These are phyloP conservation scores for Manacus vitellinus DNA, from an alignment of 2,113 vertebrate genomes.

Conservation along the genomic window DNA sequence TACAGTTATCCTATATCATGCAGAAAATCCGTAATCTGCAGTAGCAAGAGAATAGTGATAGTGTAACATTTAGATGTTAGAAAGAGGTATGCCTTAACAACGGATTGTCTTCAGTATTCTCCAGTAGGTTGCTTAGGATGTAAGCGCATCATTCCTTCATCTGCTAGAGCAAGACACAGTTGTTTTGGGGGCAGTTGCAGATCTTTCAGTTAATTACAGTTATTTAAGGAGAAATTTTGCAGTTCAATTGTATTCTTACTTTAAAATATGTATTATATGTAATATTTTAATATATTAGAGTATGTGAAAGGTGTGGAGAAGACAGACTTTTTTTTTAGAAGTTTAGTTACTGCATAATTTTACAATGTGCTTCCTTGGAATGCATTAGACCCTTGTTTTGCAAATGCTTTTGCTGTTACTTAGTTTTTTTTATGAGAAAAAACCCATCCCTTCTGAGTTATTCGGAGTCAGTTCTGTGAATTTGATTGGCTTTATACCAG, in stretches of 20 bases:
- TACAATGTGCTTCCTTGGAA: neutral
- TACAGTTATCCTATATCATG: neutral
- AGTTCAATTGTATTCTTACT: neutral
- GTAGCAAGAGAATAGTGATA: neutral
- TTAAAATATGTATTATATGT: neutral
- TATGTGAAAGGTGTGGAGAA: neutral
- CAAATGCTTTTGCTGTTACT: neutral
- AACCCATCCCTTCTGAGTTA: neutral
- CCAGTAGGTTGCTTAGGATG: neutral
- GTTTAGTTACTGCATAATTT: neutral
- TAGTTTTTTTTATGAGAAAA: neutral
- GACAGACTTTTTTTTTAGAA: neutral
- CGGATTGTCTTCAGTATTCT: neutral
- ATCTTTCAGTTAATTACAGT: neutral
- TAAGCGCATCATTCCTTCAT: neutral
- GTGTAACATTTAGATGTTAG: neutral
- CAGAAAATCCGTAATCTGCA: neutral
- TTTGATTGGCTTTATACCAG: neutral
- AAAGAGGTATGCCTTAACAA: neutral
- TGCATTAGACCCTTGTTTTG: neutral
- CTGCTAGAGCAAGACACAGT: neutral
- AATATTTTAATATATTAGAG: neutral
- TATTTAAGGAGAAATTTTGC: neutral
- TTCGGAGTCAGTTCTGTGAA: neutral
- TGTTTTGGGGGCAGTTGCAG: neutral